Evolutionary conservation across 1,140 invertebrate species (phyloP), one percentile per base, ranked within the genome.

Genomic region (Hypothenemus hampei): DNA sequence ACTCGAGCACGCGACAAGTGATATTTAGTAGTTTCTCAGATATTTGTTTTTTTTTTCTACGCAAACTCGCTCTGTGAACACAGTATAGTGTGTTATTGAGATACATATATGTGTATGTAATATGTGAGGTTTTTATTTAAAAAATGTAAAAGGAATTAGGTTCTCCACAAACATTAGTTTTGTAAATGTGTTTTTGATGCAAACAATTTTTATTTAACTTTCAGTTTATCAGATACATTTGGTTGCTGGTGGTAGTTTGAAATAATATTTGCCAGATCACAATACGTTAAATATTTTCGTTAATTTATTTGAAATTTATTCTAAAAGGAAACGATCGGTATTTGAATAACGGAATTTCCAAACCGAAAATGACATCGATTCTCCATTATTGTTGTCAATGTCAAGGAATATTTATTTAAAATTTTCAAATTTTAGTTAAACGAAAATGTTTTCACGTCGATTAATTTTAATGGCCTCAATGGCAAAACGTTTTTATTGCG

Each of bases 401-500:
- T n/a, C n/a, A n/a, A n/a, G n/a, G n/a, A n/a, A n/a, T n/a, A n/a
- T n/a, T n/a, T n/a, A n/a, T n/a, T n/a, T n/a, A n/a, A n/a, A n/a
- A n/a, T 36, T 36, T 29, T 6, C 6, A 29, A 29, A 7, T 29
- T 29, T 29, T n/a, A 29, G 26, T 29, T 6, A 7, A 6, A 29
- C 26, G n/a, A 29, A 29, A 29, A 29, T 29, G 26, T 29, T 29
- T 29, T n/a, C n/a, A 29, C 26, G 26, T n/a, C 26, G 26, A 29
- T 29, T 29, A n/a, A n/a, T n/a, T n/a, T n/a, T n/a, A n/a, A n/a
- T n/a, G n/a, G n/a, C n/a, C n/a, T 29, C 6, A n/a, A 13, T 35
- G 2, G 11, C 40, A 3, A 90, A 75, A 69, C 87, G 90, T 73
- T 91, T 93, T 91, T 1, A 93, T 15, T 36, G 33, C 2, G 29